These are phyloP conservation scores for Oryctes rhinoceros DNA, from an alignment of 1,140 invertebrate genomes.

Conservation along the genomic window DNA sequence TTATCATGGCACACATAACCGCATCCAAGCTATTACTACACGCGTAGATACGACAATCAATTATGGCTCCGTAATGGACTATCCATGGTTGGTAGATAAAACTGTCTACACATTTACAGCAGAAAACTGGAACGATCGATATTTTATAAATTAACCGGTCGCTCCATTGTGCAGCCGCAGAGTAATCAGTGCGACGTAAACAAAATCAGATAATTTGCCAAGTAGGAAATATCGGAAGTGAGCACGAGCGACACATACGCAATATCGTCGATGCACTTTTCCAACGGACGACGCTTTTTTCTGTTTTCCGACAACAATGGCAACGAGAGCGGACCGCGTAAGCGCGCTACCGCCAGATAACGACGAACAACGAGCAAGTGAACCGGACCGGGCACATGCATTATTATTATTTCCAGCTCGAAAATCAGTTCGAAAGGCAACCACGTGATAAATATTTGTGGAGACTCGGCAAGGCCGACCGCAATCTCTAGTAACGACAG, in stretches of 20 bases:
- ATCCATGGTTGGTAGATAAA: not conserved
- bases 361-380: not conserved
- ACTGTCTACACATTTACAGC: not conserved
- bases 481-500: constrained; percentile 34
- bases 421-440: constrained; percentile 14
- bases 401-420: constrained; percentile 16
- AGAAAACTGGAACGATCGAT: constrained; percentile 21
- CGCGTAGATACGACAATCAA: not conserved
- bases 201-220: constrained; percentile 31
- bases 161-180: not conserved
- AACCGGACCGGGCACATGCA: not conserved
- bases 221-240: constrained; percentile 3
- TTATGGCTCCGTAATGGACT: not conserved
- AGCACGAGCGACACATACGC: not conserved
- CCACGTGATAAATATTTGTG: constrained; percentile 22
- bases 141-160: constrained; percentile 9
- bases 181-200: not conserved
- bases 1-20: no score
- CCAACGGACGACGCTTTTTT: not conserved
- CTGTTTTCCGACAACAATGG: not conserved
- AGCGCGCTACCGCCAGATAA: not conserved
- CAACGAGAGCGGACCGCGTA: not conserved
- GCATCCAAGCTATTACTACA: not conserved
- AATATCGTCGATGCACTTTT: not conserved
- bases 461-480: not conserved